Base-by-base conservation (phyloP, 2,113 vertebrate genomes). In the Protobothrops flavoviridis region DNA sequence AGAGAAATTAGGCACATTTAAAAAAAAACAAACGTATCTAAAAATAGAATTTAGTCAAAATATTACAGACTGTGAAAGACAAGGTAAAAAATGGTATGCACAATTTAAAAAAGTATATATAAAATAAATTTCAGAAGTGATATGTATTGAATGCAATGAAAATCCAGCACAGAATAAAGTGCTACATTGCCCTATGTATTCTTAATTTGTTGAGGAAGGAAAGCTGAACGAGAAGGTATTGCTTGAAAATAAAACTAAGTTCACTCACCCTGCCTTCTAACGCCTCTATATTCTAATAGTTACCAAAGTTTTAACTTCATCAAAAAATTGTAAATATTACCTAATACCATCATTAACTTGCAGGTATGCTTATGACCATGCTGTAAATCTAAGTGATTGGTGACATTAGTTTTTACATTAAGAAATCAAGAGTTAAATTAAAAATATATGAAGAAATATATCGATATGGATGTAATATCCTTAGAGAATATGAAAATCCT, bases 391-490 rank as follows among this genome's bases (percentile, higher is more conserved):
- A 55, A 56, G 55, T 69, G 8, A 56, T 74, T 81, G 52, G 29
- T 85, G 52, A n/a, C 52, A 43, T 48, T 52, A 48, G 17, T 92
- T 56, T 21, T 26, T 52, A 56, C 3, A 33, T 26, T 5, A 85
- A 85, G 92, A 69, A 85, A 56, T 89, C 43, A 92, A 85, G 52
- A 89, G 52, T 85, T 57, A 43, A 89, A 89, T 57, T 57, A 81
- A 89, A 59, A 85, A 59, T 43, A 39, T 48, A 90, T 50, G 20
- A 86, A 87, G 64, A 43, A 20, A 23, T 81, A 81, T 43, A 61
- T 57, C 61, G 39, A 23, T 61, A 52, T 20, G 21, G 21, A 85
- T 50, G 43, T 45, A 48, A 87, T 69, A 64, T 15, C 10, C 57
- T 81, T 56, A 85, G 17, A 88, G 33, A 39, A 53, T 52, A 87